Evolutionary conservation across 2,888 invertebrate species (phyloP).

Genomic region (Meganola albula): DNA sequence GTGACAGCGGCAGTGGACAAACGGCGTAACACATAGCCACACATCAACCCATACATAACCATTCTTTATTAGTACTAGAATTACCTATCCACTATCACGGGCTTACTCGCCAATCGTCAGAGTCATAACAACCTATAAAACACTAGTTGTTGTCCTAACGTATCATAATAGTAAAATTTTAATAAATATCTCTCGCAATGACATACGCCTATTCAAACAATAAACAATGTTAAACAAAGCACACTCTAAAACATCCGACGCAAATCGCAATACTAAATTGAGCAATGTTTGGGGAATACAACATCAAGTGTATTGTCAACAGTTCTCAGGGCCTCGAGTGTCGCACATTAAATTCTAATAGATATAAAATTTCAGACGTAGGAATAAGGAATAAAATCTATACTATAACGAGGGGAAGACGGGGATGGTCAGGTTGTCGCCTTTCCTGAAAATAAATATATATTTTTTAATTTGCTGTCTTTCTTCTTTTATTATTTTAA

Average conservation of each 20-base stretch:
- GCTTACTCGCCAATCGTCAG: slow-evolving; percentile 13
- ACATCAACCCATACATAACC: no score
- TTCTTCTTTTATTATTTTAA: no score
- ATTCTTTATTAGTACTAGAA: no score
- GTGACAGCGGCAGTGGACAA: no score
- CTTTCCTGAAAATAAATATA: slow-evolving; percentile 55
- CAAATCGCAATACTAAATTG: slow-evolving; percentile 60
- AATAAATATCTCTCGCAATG: slow-evolving; percentile 24
- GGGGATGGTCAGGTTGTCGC: slow-evolving; percentile 71
- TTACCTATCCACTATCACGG: slow-evolving; percentile 15
- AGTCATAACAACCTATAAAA: slow-evolving; percentile 15
- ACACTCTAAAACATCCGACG: slow-evolving; percentile 32
- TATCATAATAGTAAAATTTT: slow-evolving; percentile 16
- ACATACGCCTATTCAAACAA: slow-evolving; percentile 26
- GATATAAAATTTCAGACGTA: slow-evolving; percentile 70
- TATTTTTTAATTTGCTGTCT: no score
- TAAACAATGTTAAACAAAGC: slow-evolving; percentile 28
- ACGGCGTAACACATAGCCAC: no score
- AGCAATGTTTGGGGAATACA: slow-evolving; percentile 69
- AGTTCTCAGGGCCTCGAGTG: slow-evolving; percentile 61
- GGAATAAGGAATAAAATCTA: slow-evolving; percentile 69
- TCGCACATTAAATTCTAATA: slow-evolving; percentile 58
- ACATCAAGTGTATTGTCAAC: slow-evolving; percentile 72
- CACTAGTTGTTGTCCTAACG: slow-evolving; percentile 17
- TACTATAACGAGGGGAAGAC: slow-evolving; percentile 74